Evolutionary conservation across 2,113 vertebrate species (phyloP), one percentile per base, ranked within the genome.

Genomic region (Amphiprion percula): DNA sequence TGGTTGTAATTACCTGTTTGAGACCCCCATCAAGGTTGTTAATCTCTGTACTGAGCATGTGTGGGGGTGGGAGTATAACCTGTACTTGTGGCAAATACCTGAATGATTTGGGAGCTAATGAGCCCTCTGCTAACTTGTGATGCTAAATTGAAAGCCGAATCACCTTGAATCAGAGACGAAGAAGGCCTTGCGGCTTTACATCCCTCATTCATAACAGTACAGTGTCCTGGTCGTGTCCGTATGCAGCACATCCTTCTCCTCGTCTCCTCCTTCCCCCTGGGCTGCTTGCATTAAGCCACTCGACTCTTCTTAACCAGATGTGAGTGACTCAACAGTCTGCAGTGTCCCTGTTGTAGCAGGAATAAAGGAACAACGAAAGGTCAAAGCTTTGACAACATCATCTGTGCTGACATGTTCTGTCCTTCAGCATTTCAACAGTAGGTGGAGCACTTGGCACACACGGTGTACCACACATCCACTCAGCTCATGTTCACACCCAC

Each of bases 1-100:
- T 75, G 86, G 89, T 86, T 83, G 55, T 91, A 92, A 94, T 93
- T 88, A 89, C 85, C 83, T 83, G 81, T 83, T 73, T 62, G 77
- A 79, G 74, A 70, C 58, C 56, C 26, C 76, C 83, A 75, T 87
- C 65, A 76, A 60, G 60, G 77, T 59, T 44, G 41, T 60, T 85
- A 82, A 88, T 85, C 63, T 72, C 59, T 46, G 19, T 24, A 23
- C 37, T 47, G 66, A 16, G 71, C 3, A 5, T 30, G 75, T 53
- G 69, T 59, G 65, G 10, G 60, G 5, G 64, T n/a, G 46, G 49
- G 26, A 19, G 17, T 66, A 46, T 52, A 50, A 44, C 65, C 61
- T 77, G 49, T 10, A 17, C 74, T 24, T 3, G 66, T 68, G 39
- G 59, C 53, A 44, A 24, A 24, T 26, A 56, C 30, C 68, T 70